Conservation (phyloP, 2,797 vertebrate species). For the Mormyrus hasselquistii region DNA sequence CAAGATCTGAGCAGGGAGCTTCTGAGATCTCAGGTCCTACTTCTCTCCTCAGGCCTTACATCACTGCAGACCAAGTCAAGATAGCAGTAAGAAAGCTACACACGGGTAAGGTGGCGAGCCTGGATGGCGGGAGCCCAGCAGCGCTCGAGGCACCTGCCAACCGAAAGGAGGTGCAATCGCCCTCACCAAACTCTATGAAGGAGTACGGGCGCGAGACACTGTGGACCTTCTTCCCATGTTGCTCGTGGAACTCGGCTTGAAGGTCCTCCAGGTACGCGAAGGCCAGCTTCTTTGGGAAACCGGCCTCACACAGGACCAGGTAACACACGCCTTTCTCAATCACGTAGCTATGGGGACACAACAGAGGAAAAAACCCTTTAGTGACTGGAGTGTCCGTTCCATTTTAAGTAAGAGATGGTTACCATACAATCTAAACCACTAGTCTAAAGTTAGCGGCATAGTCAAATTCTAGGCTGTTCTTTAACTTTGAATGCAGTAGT, state of each 20-base stretch:
- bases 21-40: neutral
- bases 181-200: conserved; percentile 96
- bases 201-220: conserved; percentile 93
- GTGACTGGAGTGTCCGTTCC: neutral
- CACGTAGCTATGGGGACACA: conserved; percentile 67
- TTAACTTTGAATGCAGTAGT: neutral
- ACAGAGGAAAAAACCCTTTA: neutral
- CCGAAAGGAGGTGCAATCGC: neutral
- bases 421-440: neutral
- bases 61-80: neutral
- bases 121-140: neutral
- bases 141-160: neutral
- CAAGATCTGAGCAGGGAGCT: neutral
- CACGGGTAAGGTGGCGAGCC: neutral
- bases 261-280: conserved; percentile 94
- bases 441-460: neutral
- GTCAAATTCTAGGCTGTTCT: neutral
- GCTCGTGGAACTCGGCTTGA: conserved; percentile 93
- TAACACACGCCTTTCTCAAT: conserved; percentile 95
- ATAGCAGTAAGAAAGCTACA: neutral
- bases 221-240: conserved; percentile 91
- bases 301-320: conserved; percentile 88
- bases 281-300: conserved; percentile 92
- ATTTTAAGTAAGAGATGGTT: neutral
- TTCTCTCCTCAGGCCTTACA: neutral